Conservation (phyloP, 2,797 vertebrate genomes). For the Thamnophis elegans region DNA sequence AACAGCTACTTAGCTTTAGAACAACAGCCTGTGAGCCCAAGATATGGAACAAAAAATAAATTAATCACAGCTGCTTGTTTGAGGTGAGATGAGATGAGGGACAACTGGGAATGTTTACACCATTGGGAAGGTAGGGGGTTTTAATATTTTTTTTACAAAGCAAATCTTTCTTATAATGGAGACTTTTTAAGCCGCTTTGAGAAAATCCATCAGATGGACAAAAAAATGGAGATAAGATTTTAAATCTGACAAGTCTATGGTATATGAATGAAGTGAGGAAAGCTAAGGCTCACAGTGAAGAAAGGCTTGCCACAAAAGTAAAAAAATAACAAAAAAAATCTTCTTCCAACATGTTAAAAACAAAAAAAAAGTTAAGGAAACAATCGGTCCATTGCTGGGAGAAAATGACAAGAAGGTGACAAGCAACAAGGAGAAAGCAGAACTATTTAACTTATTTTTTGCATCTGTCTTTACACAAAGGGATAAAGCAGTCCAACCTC, state of each 20-base stretch:
- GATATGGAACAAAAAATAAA: not conserved
- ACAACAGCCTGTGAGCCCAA: not conserved
- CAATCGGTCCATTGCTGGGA: too few species aligned
- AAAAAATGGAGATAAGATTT: not conserved
- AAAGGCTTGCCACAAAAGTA: too few species aligned
- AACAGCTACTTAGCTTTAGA: not conserved
- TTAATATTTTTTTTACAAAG: not conserved
- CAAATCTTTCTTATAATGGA: not conserved
- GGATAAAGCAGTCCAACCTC: too few species aligned
- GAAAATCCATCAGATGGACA: not conserved
- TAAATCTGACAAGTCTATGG: not conserved
- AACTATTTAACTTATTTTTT: too few species aligned
- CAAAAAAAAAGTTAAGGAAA: too few species aligned
- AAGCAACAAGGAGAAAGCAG: too few species aligned
- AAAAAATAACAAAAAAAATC: too few species aligned
- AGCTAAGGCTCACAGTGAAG: too few species aligned
- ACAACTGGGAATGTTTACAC: not conserved
- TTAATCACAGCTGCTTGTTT: not conserved
- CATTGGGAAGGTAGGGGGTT: not conserved
- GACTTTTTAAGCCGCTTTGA: not conserved
- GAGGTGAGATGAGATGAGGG: not conserved
- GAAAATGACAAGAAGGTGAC: too few species aligned
- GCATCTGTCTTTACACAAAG: too few species aligned
- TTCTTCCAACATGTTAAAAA: too few species aligned
- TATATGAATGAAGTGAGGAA: too few species aligned